Conservation (phyloP, 2,888 invertebrate genomes). For the Lypha dubia region DNA sequence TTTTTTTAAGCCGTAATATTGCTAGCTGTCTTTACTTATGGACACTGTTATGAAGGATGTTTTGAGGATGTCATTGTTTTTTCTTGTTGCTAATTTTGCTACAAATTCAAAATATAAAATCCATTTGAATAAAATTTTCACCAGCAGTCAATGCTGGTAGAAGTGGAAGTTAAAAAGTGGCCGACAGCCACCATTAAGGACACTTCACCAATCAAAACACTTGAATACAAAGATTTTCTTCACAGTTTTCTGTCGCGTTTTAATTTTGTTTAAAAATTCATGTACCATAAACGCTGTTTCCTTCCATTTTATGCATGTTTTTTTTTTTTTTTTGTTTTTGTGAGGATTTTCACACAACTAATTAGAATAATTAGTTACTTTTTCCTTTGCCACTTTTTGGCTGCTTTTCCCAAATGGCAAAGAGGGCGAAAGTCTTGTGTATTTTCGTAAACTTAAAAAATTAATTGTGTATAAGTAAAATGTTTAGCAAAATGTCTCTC, state of each 20-base stretch:
- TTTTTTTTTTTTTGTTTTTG: not conserved
- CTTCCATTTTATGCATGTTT: no score
- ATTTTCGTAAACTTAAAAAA: not conserved
- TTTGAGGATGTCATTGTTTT: not conserved
- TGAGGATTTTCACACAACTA: not conserved
- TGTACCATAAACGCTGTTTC: not conserved
- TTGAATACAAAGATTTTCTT: constrained; percentile 8
- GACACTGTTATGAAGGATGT: not conserved
- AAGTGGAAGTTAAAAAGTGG: not conserved
- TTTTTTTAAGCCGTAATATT: not conserved
- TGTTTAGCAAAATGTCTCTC: not conserved
- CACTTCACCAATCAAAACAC: no score
- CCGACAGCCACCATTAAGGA: no score
- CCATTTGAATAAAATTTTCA: not conserved
- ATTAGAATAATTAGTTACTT: constrained; percentile 34
- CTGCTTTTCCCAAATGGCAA: not conserved
- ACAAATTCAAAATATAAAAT: not conserved
- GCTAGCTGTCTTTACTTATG: not conserved
- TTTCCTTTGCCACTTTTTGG: constrained; percentile 7
- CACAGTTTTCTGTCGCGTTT: not conserved
- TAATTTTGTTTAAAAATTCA: not conserved
- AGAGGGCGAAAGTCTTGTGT: constrained; percentile 2
- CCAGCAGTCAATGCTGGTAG: not conserved
- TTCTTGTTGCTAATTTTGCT: not conserved
- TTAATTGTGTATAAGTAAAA: constrained; percentile 28